Base-by-base conservation (phyloP, 2,113 vertebrate species). In the Bothrops jararaca region DNA sequence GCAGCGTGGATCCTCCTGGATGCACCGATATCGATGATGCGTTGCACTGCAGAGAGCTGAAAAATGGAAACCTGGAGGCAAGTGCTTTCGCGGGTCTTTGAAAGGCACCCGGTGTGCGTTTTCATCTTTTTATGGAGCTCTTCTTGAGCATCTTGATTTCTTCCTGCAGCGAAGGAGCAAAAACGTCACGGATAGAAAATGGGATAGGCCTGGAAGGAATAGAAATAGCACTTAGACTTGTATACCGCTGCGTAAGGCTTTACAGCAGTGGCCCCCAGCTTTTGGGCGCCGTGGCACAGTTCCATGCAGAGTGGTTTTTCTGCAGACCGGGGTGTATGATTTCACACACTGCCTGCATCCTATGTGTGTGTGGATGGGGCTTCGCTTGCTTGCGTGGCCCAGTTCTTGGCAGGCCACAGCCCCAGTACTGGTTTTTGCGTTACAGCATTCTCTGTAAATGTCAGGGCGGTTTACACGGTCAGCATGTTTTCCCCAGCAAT, bases 11-110 rank as follows among this genome's bases (percentile, higher is more conserved):
- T 96, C 99, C 99, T 91, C 99, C 99, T 6, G 99, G 99, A n/a
- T 99, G 99, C 95, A 99, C 99, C 0, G 99, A 99, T 94, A 99
- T 99, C 85, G 99, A 99, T 34, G 99, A 99, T 90, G 99, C 99
- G 1, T 97, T 99, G 52, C 99, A 99, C 93, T 99, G 97, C 45
- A 97, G 98, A 97, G 97, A 98, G 89, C 95, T 99, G 80, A 97
- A 97, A 94, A 98, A 98, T 89, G 99, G 99, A 94, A 99, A 99
- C 96, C 92, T 99, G 88, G 99, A 99, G 98, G 99, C 98, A 97
- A 94, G 69, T 80, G 23, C 39, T 34, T 74, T 92, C 12, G 11
- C 42, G 12, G 7, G 5, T 22, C 34, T 52, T 3, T 56, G 50
- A 85, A 52, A 92, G 12, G 34, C 45, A 48, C 45, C n/a, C 12